phyloP scores from a whole-genome alignment of 2,888 invertebrate species.

The Apeira syringaria region DNA sequence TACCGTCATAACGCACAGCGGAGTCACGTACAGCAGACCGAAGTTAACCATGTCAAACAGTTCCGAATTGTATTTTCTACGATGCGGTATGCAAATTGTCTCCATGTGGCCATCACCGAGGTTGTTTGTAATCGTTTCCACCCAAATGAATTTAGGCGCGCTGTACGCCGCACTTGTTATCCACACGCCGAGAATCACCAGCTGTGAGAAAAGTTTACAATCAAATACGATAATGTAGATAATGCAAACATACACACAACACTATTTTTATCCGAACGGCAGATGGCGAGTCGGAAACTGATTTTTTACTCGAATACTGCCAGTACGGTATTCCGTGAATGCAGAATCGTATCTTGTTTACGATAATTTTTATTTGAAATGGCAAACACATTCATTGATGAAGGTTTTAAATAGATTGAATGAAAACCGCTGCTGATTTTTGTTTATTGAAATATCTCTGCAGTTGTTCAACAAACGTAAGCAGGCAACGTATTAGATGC shows the following conservation, averaged over 20 bases:
- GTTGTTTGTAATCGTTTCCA: conserved; percentile 88
- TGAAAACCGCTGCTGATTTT: conserved; percentile 2
- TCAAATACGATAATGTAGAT: conserved; percentile 13
- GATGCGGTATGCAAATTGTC: conserved; percentile 89
- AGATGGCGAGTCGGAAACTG: conserved; percentile 19
- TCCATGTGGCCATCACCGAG: conserved; percentile 84
- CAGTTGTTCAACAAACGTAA: no score
- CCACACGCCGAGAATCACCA: conserved; percentile 92
- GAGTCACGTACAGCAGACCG: conserved; percentile 91
- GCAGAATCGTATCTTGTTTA: conserved; percentile 8
- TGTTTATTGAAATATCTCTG: background rate
- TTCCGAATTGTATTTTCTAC: conserved; percentile 90
- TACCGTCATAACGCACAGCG: conserved; percentile 91
- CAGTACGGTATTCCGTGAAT: conserved; percentile 3
- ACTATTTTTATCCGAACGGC: conserved; percentile 12
- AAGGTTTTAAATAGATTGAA: conserved; percentile 3
- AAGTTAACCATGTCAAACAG: conserved; percentile 92
- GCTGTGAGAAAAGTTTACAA: conserved; percentile 65
- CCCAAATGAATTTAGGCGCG: conserved; percentile 92
- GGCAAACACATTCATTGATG: conserved; percentile 1
- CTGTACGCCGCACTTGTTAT: conserved; percentile 92
- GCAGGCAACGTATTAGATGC: no score
- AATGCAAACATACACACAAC: conserved; percentile 20
- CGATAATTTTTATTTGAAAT: conserved; percentile 4
- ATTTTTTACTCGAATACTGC: conserved; percentile 14